These are phyloP conservation scores for Gopherus flavomarginatus DNA, from an alignment of 2,113 vertebrate genomes.

Conservation along the genomic window DNA sequence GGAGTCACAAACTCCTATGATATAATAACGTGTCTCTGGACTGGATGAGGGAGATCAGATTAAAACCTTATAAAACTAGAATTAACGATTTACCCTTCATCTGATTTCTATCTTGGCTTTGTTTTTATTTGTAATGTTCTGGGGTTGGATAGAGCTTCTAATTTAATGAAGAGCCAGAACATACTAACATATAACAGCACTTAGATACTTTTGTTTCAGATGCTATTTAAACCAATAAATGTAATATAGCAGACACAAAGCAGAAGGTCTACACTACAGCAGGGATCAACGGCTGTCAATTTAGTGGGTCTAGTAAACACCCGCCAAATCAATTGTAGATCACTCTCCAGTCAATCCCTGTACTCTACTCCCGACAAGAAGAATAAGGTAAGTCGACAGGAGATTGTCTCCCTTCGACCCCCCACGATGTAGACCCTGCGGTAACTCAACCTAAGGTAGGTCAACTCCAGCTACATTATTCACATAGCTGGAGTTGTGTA, in stretches of 20 bases:
- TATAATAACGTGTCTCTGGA: neutral
- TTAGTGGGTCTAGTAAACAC: too few species aligned
- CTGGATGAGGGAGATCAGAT: neutral
- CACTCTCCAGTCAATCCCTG: too few species aligned
- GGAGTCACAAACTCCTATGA: neutral
- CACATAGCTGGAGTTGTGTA: too few species aligned
- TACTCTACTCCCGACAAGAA: too few species aligned
- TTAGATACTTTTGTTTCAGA: neutral
- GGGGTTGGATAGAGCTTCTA: neutral
- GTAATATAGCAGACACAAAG: neutral
- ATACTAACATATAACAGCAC: neutral
- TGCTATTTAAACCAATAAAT: neutral
- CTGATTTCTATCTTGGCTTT: neutral
- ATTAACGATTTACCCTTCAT: neutral
- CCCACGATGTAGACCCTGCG: too few species aligned
- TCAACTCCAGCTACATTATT: too few species aligned
- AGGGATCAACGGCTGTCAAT: fast-evolving
- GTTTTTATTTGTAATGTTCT: neutral
- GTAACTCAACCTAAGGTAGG: too few species aligned
- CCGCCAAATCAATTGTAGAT: too few species aligned
- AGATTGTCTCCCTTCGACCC: too few species aligned
- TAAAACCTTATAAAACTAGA: neutral
- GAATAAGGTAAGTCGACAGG: too few species aligned
- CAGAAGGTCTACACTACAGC: neutral
- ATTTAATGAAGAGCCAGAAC: neutral